Evolutionary conservation across 2,113 vertebrate genomes (phyloP).

Genomic region (Aspidoscelis tigris): DNA sequence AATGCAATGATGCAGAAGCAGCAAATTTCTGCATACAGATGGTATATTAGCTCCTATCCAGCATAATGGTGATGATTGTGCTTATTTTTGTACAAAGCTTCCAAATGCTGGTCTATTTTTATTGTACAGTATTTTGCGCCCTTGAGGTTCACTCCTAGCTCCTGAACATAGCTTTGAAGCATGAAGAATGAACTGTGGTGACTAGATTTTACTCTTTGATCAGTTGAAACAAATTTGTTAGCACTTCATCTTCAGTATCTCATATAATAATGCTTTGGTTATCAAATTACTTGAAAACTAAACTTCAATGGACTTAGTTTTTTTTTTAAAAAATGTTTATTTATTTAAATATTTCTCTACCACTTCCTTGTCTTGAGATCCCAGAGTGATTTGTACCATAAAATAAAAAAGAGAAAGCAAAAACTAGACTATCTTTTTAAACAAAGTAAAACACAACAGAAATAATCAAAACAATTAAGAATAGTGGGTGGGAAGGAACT

Average conservation of each 20-base stretch:
- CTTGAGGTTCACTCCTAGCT: slow-evolving; percentile 19
- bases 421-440: no score
- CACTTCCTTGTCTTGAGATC: no score
- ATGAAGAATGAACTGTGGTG: neutral
- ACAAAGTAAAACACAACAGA: no score
- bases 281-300: neutral
- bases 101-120: slow-evolving; percentile 41
- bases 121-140: neutral
- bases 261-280: fast-evolving
- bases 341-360: no score
- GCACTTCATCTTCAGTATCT: neutral
- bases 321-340: no score
- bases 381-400: no score
- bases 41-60: slow-evolving; percentile 49
- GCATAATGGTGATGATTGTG: slow-evolving; percentile 45
- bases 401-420: no score
- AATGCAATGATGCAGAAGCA: slow-evolving; percentile 46
- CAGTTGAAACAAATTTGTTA: neutral
- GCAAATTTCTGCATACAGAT: slow-evolving; percentile 62
- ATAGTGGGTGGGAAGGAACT: no score
- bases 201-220: neutral
- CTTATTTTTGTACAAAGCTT: slow-evolving; percentile 54
- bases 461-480: no score
- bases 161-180: neutral
- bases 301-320: neutral